These are phyloP conservation scores for Loris lydekkerianus DNA, from an alignment of 2,797 vertebrate species.

Conservation along the genomic window DNA sequence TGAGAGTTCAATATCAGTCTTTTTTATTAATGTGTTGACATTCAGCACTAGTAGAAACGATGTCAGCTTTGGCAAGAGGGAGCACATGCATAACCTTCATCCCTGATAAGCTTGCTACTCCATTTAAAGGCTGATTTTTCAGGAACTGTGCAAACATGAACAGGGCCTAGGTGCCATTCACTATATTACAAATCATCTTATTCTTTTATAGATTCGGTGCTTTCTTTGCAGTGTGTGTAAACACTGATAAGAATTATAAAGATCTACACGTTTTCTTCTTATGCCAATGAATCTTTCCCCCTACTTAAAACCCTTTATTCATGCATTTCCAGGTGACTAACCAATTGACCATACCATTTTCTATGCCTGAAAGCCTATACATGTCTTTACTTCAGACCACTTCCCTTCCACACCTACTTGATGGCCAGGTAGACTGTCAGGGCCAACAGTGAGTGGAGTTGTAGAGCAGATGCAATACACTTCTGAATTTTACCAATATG, in stretches of 20 bases:
- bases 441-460: not conserved
- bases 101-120: not conserved
- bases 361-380: no score
- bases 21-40: conserved; percentile 8
- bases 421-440: not conserved
- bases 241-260: not conserved
- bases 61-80: not conserved
- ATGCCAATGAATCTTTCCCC: not conserved
- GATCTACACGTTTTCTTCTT: not conserved
- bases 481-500: not conserved
- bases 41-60: not conserved
- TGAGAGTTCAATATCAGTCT: not conserved
- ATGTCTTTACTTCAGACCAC: not conserved
- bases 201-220: not conserved
- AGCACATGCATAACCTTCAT: not conserved
- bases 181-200: not conserved
- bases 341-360: not conserved
- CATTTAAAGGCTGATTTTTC: conserved; percentile 50
- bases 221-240: not conserved
- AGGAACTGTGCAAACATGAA: not conserved
- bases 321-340: not conserved
- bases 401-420: not conserved
- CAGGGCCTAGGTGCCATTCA: not conserved
- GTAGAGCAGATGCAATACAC: no score
- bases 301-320: not conserved